These are phyloP conservation scores for Acyrthosiphon pisum DNA, from an alignment of 1,140 invertebrate genomes.

Conservation along the genomic window DNA sequence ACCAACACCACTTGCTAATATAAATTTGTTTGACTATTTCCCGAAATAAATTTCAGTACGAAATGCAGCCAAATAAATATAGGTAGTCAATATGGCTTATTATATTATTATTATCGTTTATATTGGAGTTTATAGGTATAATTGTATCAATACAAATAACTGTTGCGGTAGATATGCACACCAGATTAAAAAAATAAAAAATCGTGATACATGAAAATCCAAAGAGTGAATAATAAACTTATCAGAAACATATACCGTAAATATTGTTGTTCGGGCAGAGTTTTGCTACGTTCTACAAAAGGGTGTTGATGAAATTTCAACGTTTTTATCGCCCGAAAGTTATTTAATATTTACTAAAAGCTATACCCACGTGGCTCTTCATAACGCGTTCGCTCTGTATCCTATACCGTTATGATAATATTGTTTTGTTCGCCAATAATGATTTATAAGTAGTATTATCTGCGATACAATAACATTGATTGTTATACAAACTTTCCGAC, in stretches of 20 bases:
- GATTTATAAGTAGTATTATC: not conserved
- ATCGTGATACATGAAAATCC: not conserved
- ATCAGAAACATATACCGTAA: not conserved
- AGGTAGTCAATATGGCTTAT: not conserved
- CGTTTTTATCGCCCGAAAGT: not conserved
- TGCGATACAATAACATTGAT: not conserved
- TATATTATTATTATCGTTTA: not conserved
- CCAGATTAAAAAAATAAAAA: not conserved
- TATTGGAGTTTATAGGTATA: not conserved
- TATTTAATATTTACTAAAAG: conserved; percentile 2
- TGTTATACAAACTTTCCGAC: not conserved
- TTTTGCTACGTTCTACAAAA: not conserved
- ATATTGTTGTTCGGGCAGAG: not conserved
- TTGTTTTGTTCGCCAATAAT: conserved; percentile 14
- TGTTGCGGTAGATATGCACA: not conserved
- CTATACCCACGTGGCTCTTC: not conserved
- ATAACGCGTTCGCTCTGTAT: not conserved
- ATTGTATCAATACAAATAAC: not conserved
- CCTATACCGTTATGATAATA: not conserved
- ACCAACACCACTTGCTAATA: not conserved
- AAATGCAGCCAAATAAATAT: not conserved
- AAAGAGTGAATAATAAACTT: not conserved
- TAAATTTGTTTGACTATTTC: not conserved
- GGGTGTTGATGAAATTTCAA: not conserved
- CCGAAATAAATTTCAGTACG: not conserved